phyloP scores from a whole-genome alignment of 2,113 vertebrate species.

The Azemiops feae region DNA sequence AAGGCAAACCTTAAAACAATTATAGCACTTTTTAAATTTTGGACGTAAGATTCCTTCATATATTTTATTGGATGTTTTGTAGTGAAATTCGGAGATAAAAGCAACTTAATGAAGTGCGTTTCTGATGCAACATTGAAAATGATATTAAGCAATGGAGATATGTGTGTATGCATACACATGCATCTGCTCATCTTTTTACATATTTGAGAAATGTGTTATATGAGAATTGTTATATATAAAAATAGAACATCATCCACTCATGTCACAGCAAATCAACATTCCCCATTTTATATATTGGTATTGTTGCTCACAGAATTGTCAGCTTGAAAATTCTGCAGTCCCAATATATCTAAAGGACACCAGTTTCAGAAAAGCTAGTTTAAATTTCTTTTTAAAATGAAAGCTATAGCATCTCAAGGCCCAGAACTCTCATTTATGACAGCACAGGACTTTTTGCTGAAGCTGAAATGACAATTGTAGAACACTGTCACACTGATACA shows the following conservation, averaged over 20 bases:
- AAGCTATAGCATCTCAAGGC: not conserved
- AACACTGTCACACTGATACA: not conserved
- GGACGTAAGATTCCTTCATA: not conserved
- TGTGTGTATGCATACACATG: not conserved
- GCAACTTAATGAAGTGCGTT: not conserved
- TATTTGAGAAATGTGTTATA: not conserved
- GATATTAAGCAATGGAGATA: not conserved
- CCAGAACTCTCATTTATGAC: not conserved
- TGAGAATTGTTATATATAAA: not conserved
- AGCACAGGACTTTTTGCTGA: constrained; percentile 8
- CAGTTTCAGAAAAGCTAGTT: not conserved
- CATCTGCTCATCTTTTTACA: not conserved
- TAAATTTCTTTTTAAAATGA: not conserved
- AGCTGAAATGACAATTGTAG: constrained; percentile 16
- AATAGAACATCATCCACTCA: not conserved
- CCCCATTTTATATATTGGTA: not conserved
- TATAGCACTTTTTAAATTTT: not conserved
- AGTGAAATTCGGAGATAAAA: not conserved
- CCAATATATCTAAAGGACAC: not conserved
- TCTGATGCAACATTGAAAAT: not conserved
- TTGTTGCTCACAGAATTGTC: not conserved
- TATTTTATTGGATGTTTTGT: not conserved
- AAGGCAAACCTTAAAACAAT: not conserved
- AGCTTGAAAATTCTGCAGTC: not conserved
- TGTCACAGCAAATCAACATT: not conserved